A percentile compares a stretch with the other conserved stretches of the same genome.
Evolutionary conservation across 2,113 vertebrate species (phyloP).

Genomic region (Tyrannus savana): DNA sequence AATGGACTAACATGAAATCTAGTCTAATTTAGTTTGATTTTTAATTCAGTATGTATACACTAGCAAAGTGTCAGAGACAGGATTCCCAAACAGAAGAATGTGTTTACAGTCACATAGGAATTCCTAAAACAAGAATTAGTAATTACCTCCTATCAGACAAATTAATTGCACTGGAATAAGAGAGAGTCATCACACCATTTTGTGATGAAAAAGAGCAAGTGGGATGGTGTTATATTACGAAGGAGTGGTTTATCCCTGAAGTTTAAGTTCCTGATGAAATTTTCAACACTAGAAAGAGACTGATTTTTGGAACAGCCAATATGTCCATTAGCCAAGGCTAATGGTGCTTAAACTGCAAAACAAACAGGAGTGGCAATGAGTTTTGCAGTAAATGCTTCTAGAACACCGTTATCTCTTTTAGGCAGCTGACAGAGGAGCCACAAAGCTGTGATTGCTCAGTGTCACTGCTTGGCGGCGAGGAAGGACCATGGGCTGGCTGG

Average conservation of each 20-base stretch:
- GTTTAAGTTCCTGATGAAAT: background rate
- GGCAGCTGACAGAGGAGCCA: rapidly evolving
- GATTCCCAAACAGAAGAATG: background rate
- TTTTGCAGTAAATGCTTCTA: background rate
- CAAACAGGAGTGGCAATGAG: background rate
- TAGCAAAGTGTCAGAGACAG: background rate
- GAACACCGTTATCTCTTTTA: background rate
- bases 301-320: background rate
- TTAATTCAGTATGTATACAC: background rate
- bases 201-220: background rate
- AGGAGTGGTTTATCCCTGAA: background rate
- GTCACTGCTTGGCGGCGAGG: rapidly evolving
- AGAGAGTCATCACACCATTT: background rate
- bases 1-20: background rate
- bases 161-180: background rate
- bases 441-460: background rate
- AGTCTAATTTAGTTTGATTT: background rate
- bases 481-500: background rate
- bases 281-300: background rate
- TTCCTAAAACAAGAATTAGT: background rate
- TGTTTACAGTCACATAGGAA: background rate
- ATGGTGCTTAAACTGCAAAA: background rate
- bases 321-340: background rate
- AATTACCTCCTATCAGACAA: background rate
- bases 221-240: background rate